phyloP scores from a whole-genome alignment of 2,888 invertebrate species.

The Andrena marginata region DNA sequence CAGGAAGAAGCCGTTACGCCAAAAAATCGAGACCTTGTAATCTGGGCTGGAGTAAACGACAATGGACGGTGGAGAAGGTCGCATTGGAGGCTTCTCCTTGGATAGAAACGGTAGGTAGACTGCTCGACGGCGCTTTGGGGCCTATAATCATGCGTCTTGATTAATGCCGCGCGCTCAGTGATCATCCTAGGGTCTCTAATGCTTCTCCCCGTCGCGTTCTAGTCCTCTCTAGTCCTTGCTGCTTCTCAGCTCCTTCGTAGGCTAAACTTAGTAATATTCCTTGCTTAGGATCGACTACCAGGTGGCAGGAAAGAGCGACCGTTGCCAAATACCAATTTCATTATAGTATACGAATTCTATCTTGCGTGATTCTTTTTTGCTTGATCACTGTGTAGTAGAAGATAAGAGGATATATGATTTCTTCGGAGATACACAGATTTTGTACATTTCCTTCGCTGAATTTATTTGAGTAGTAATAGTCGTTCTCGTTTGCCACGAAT shows the following conservation, averaged over 20 bases:
- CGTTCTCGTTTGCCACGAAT: background rate
- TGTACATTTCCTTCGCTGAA: too few relatives aligned
- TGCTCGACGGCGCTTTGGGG: slow-evolving; percentile 78
- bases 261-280: slow-evolving; percentile 79
- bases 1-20: slow-evolving; percentile 25
- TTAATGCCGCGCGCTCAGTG: slow-evolving; percentile 84
- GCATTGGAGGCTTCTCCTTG: slow-evolving; percentile 69
- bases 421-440: too few relatives aligned
- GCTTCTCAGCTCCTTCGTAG: slow-evolving; percentile 61
- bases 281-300: slow-evolving; percentile 64
- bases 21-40: slow-evolving; percentile 77
- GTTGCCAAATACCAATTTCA: background rate
- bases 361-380: background rate
- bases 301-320: slow-evolving; percentile 58
- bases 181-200: slow-evolving; percentile 83
- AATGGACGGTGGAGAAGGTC: slow-evolving; percentile 73
- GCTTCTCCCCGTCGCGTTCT: slow-evolving; percentile 73
- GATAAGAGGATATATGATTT: too few relatives aligned
- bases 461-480: background rate
- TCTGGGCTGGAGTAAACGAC: slow-evolving; percentile 72
- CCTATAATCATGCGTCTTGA: slow-evolving; percentile 85
- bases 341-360: background rate
- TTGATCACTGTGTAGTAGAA: too few relatives aligned
- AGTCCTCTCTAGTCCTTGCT: slow-evolving; percentile 73
- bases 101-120: slow-evolving; percentile 66